Evolutionary conservation across 2,113 vertebrate genomes (phyloP), one percentile per base, ranked within the genome.

Genomic region (Peromyscus leucopus): DNA sequence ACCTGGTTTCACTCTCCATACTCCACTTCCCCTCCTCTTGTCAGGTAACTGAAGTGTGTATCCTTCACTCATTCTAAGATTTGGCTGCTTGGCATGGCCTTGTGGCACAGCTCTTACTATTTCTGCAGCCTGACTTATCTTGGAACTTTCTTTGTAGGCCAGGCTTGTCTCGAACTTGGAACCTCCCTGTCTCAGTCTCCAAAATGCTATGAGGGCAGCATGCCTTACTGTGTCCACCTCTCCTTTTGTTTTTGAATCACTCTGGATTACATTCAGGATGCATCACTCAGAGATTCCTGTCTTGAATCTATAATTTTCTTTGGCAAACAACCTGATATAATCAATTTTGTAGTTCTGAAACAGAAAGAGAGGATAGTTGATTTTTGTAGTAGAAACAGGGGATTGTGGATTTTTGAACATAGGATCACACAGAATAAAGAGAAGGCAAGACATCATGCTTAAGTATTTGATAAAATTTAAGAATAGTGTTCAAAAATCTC

Each of bases 401-500:
- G 28, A 89, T 2, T 13, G 21, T 0, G 51, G 31, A 91, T 1
- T 91, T 92, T n/a, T 83, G 57, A 33, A 89, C 46, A 94, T 3
- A 63, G 7, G 33, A 46, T 36, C 26, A 67, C 7, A 78, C 33
- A 76, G 65, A 91, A 89, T 24, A 65, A 84, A 89, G 17, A 91
- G 61, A 83, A 93, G 39, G 15, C 65, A 95, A 93, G 55, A 16
- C 9, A 24, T 1, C 4, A 4, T 28, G 7, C n/a, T 48, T 69
- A 90, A 71, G 11, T 85, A 51, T 65, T 39, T 69, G 5, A 67
- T 46, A 42, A 92, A 92, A 93, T 1, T 26, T 76, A 9, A 31
- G 16, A 92, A 74, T 11, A 90, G 46, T 26, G 74, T 61, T 93
- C 82, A 80, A 93, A 95, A 59, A 46, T 31, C 80, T 84, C 4